Evolutionary conservation across 2,113 vertebrate species (phyloP), one percentile per base, ranked within the genome.

Genomic region (Vicugna pacos): DNA sequence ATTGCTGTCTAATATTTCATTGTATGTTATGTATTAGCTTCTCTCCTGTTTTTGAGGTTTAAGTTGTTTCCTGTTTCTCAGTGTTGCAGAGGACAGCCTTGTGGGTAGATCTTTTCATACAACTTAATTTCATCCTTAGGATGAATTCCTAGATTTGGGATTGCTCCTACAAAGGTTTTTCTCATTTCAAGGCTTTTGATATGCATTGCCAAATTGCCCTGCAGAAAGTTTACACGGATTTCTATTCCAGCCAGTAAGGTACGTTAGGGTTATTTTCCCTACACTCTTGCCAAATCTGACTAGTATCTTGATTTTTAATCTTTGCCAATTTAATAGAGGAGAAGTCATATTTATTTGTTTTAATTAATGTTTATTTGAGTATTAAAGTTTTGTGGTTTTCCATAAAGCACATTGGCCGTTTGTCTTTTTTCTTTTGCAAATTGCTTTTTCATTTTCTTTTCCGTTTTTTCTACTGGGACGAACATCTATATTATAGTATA

Each of bases 341-440:
- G 46, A 92, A 58, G 46, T 54, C 30, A 54, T 96, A 64, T 42
- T 79, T 72, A 38, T 48, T 86, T 96, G 17, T 79, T 91, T 93
- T 96, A 20, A 38, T 93, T 94, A 84, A 22, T 70, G 64, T 93
- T 75, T 96, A 73, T 84, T 76, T 46, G n/a, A 35, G 35, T 84
- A 32, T 91, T 58, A 58, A 73, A 69, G 32, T 85, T 81, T 82
- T 50, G 14, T 32, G 28, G 50, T 73, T 93, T 97, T 38, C 42
- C 35, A 22, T 79, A 73, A 91, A 89, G 26, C 52, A 58, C 60
- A 30, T 58, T 72, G 89, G 13, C 77, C 28, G 5, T 75, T 90
- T 76, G n/a, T 93, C 54, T 64, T 35, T 64, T 62, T 93, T 76
- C n/a, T 42, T 95, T 93, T 58, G 48, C 15, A 70, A n/a, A 60